Evolutionary conservation across 2,113 vertebrate species (phyloP), one percentile per base, ranked within the genome.

Genomic region (Stictonetta naevosa): DNA sequence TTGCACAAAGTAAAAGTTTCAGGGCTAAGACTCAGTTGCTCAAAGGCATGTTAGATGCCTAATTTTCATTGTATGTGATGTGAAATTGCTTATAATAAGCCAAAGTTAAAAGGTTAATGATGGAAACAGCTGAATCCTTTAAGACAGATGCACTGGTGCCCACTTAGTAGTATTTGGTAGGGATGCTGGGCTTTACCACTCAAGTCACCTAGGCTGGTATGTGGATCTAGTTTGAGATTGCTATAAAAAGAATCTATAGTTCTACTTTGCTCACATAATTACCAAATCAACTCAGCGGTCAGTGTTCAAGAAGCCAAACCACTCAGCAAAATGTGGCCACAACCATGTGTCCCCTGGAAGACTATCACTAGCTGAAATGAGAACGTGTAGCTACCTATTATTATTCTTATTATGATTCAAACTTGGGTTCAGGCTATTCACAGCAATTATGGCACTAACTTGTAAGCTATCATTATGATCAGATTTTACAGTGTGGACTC

Each of bases 321-420:
- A 86, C 44, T 67, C 52, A 81, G 68, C 73, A 86, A 88, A 93
- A 26, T 0, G 4, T 83, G 67, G 55, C 33, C 80, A 58, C 90
- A 91, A 34, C 50, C 83, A 80, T 6, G 8, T 2, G 0, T 63
- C 22, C 42, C 55, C 68, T 96, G 90, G 52, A 92, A 83, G 11
- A 44, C 22, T 34, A 22, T 28, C 66, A 33, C 69, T 74, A 71
- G 25, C 87, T 94, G 59, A 78, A 90, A 86, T 34, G 55, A 91
- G 56, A 69, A 66, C 7, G 6, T 44, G 29, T 8, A 38, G 26
- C 64, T 86, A 60, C 83, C 64, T 78, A 67, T 20, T 93, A 75
- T 94, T 90, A 78, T 73, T 88, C 83, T 81, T 68, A 78, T 88
- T 88, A 48, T 90, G 73, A 95, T 76, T 88, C 48, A 88, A 67